Base-by-base conservation (phyloP, 2,797 vertebrate genomes). In the Synanceia verrucosa region DNA sequence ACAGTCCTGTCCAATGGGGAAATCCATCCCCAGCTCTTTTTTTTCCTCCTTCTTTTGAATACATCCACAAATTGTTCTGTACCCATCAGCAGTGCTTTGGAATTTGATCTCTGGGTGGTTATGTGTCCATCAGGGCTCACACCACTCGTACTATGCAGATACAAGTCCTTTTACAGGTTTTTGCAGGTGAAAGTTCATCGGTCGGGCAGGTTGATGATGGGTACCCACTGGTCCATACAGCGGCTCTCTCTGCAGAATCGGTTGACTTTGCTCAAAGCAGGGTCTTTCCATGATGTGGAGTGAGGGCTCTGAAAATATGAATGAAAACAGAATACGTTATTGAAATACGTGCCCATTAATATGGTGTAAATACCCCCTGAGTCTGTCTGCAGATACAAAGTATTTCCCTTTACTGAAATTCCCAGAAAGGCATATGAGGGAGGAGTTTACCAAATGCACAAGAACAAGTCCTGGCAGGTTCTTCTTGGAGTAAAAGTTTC, bases 221-320 rank as follows among this genome's bases (percentile, higher is more conserved):
- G 97, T 4, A 98, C 97, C 98, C 98, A 99, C 89, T 99, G 97
- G 79, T 99, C 97, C 95, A 94, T 94, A 82, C 95, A 96, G 23
- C 97, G 96, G 81, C 97, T 96, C 92, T 99, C 97, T 82, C 95
- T 95, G 92, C 98, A 99, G 92, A 98, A 99, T 53, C 93, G 93
- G 86, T 96, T 96, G 59, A 99, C 95, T 91, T 97, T 96, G 85
- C 95, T 97, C 86, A 99, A 79, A 47, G 97, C 97, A 0, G 96
- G 95, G 76, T 97, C 97, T 88, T 98, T 98, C 94, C 96, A 96
- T 8, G 94, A 94, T 0, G 96, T 94, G 0, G 96, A 93, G 62
- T 96, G 95, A 61, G 97, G 97, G 86, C 95, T 97, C 97, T 98
- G 93, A 23, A 69, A 89, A 81, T 1, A 65, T 10, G 0, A 26